Evolutionary conservation across 2,113 vertebrate genomes (phyloP), one percentile per base, ranked within the genome.

Genomic region (Otolemur garnettii): DNA sequence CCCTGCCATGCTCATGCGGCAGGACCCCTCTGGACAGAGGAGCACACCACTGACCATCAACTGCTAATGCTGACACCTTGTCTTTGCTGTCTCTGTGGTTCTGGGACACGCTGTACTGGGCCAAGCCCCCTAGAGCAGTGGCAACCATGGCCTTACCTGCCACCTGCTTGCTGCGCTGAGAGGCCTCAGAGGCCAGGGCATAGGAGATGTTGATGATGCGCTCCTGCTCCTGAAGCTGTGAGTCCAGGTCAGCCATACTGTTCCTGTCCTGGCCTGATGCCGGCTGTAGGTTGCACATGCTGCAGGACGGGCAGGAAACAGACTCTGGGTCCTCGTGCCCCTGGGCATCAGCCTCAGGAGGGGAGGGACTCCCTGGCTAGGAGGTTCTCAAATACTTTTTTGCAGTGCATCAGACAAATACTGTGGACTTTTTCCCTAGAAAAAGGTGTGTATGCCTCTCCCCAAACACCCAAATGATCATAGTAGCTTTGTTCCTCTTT

Each of bases 131-230:
- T 26, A 66, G 42, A 81, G 38, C 42, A 66, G 71, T 0, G 55
- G 64, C 5, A 4, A 2, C 57, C 14, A 0, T 0, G 10, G 97
- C 86, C 98, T 98, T 98, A 99, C 99, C 99, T 99, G 99, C 98
- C 84, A 99, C 99, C 93, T 99, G 99, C 98, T 99, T 99, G 98
- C 99, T 99, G 98, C 99, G 99, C 97, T 99, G 99, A 22, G 99
- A 99, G 93, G 99, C 99, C 98, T 99, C 99, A 0, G 99, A 99
- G 98, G 99, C 99, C 96, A 99, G 98, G 71, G 99, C 99, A 11
- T 99, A 99, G 97, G 99, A 99, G 98, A 99, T 99, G 97, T 99
- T 99, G 98, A 99, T 99, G 98, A 99, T 99, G 95, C 99, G 98
- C 97, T 99, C 99, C 98, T 99, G 99, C 96, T 99, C 99, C 97